Evolutionary conservation across 2,797 vertebrate species (phyloP).

Genomic region (Acestrorhynchus altus): DNA sequence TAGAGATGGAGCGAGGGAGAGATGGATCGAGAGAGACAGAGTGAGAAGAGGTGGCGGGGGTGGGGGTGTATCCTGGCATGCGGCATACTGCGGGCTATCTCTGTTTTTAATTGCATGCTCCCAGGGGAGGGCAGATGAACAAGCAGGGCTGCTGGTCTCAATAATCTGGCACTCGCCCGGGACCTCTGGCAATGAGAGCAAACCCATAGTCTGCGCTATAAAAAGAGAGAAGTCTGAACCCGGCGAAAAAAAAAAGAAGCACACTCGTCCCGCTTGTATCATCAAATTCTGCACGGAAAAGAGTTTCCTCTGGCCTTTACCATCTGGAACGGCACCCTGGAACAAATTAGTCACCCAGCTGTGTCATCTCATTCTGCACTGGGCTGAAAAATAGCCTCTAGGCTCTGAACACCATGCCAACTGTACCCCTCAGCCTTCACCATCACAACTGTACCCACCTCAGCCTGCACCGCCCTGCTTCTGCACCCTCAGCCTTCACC

Average conservation of each 20-base stretch:
- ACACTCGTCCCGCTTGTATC: not conserved
- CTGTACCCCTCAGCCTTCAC: too few species aligned
- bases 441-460: too few species aligned
- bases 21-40: constrained; percentile 14
- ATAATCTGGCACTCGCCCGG: not conserved
- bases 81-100: not conserved
- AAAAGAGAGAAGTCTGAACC: constrained; percentile 17
- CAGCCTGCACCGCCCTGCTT: too few species aligned
- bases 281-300: not conserved
- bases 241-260: not conserved
- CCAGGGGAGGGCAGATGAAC: constrained; percentile 16
- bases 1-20: not conserved
- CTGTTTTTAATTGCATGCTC: constrained; percentile 39
- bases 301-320: not conserved
- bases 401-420: too few species aligned
- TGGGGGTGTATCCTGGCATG: not conserved
- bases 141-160: not conserved
- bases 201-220: constrained; percentile 44
- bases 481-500: not conserved
- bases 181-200: constrained; percentile 18
- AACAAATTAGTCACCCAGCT: not conserved
- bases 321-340: not conserved
- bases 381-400: not conserved
- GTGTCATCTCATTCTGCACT: not conserved
- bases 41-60: not conserved